Evolutionary conservation across 2,888 invertebrate genomes (phyloP), one percentile per base, ranked within the genome.

Genomic region (Drosophila melanosoma): DNA sequence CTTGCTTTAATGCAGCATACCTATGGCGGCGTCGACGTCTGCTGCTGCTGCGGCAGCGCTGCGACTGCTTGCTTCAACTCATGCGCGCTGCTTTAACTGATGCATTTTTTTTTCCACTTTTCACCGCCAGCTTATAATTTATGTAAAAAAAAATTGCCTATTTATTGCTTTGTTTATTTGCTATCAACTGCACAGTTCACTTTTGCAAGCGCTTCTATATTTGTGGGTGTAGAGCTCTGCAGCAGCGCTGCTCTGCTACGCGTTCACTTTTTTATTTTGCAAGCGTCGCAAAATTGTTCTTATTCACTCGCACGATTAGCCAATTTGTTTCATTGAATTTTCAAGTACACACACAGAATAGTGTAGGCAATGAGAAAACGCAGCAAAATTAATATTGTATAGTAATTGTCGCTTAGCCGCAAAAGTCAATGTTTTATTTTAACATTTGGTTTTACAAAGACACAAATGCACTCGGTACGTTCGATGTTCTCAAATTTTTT

Each of bases 401-500:
- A 20, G 58, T 59, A 62, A 80, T 62, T 60, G 74, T 76, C 52
- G 65, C 56, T 74, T 36, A 58, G 70, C 49, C 56, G 66, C 38
- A 66, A 62, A 56, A 67, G 45, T 82, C 74, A 88, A 65, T 80
- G 69, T 89, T 92, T 92, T 82, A 91, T 84, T 82, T 91, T 91
- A 84, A 92, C 91, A 92, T 89, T 92, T 81, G 91, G 92, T 81
- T 92, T 92, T 64, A 87, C 85, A 83, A 85, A 82, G 64, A 61
- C 73, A 83, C 82, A 82, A 66, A 71, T 72, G 56, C 89, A 76
- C 79, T 83, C 73, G 20, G 58, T 74, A 60, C 75, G 79, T 76
- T 82, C 79, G 52, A 80, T 83, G 77, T 91, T 91, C 83, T 82
- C 72, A 81, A 83, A 86, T 90, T 91, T 91, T 89, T 80, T 89